Conservation (phyloP, 1,140 invertebrate genomes). For the Drosophila nigrodunni region DNA sequence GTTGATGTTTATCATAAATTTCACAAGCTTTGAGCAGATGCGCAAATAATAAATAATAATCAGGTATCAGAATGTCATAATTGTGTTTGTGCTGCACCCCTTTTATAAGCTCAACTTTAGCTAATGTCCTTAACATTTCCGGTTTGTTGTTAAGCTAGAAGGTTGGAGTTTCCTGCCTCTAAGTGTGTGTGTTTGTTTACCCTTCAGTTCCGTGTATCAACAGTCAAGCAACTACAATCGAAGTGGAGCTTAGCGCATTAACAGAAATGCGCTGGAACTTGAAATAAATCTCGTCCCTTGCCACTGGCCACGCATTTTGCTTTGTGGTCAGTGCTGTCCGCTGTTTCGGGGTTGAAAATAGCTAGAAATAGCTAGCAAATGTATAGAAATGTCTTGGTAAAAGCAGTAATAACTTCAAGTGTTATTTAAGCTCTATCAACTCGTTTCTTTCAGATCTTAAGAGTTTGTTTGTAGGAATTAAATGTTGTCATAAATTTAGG, state of each 20-base stretch:
- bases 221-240: slow-evolving; percentile 42
- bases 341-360: too few species aligned
- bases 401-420: too few species aligned
- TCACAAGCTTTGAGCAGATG: background rate
- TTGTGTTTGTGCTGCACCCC: background rate
- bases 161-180: background rate
- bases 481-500: too few species aligned
- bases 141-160: slow-evolving; percentile 11
- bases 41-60: too few species aligned
- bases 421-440: too few species aligned
- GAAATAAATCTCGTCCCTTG: background rate
- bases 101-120: background rate
- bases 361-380: too few species aligned
- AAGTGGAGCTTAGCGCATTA: slow-evolving; percentile 47
- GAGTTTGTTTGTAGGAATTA: too few species aligned
- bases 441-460: too few species aligned
- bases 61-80: background rate
- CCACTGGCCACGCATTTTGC: too few species aligned
- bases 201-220: background rate
- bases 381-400: too few species aligned
- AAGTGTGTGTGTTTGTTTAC: background rate
- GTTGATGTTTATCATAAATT: background rate
- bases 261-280: slow-evolving; percentile 36
- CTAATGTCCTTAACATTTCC: slow-evolving; percentile 20
- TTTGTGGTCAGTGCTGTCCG: background rate